These are phyloP conservation scores for Spilarctia lutea DNA, from an alignment of 2,888 invertebrate species.

Conservation along the genomic window DNA sequence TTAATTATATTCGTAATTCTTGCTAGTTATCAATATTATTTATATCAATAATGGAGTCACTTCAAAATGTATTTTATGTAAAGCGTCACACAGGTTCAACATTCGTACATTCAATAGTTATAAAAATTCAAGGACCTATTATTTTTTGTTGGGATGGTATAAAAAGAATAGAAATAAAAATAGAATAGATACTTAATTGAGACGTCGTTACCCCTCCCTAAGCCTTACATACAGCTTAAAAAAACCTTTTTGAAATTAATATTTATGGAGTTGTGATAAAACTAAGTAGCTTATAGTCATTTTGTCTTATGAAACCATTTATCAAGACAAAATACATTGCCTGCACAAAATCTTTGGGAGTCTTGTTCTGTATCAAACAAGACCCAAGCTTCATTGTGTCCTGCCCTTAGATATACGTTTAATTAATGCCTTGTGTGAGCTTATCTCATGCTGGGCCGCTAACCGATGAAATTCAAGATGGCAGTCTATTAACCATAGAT, in stretches of 20 bases:
- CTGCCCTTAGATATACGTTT: conserved; percentile 45
- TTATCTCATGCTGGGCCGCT: conserved; percentile 56
- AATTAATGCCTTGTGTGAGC: conserved; percentile 57
- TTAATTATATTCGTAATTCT: no score
- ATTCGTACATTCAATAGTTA: no score
- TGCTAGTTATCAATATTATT: no score
- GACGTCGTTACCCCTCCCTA: no score
- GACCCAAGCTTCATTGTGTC: conserved; percentile 31
- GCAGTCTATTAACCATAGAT: conserved; percentile 50
- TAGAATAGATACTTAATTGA: no score
- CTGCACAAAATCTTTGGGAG: not conserved
- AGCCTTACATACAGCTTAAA: not conserved
- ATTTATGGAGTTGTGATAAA: not conserved
- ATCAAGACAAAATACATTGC: not conserved
- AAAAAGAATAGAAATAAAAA: no score
- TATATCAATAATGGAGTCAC: no score
- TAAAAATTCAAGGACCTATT: no score
- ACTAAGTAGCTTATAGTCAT: not conserved
- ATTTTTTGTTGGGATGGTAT: no score
- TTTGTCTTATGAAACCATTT: not conserved
- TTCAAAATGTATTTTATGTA: no score
- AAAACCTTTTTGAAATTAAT: not conserved
- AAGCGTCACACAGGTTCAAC: no score
- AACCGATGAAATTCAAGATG: conserved; percentile 52
- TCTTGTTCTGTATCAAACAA: not conserved